Evolutionary conservation across 2,888 invertebrate species (phyloP), one percentile per base, ranked within the genome.

Genomic region (Stenodema calcarata): DNA sequence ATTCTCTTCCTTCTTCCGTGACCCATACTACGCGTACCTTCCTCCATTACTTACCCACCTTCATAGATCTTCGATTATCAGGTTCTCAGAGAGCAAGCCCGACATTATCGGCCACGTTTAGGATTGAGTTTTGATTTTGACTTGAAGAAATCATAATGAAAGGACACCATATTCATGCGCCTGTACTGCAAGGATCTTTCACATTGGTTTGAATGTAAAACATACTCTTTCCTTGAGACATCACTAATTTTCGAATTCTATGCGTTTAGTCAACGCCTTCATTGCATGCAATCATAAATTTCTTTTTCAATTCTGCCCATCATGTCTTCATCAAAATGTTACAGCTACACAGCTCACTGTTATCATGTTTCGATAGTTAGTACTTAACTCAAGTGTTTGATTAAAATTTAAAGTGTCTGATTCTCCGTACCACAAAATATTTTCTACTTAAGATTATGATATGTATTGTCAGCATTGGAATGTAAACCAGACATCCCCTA

Each of bases 121-220:
- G 27, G 62, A 62, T 11, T 23, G 62, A 23, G 62, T 62, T 18
- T 62, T 62, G 62, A 62, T 62, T 62, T 47, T 62, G 62, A 23
- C 18, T 62, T 18, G 18, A 18, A 62, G 23, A 62, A 23, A 62
- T 18, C 11, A 47, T 47, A 47, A 23, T 18, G 3, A 62, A 62
- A 62, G 23, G 18, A 62, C 62, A 62, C 62, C 62, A 62, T 62
- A 62, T 62, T 62, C 23, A 62, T 62, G 23, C 30, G n/a, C 30
- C 41, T 18, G 73, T 73, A 73, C 41, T 73, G 30, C 35, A 73
- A 73, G 73, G 73, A 73, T 73, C 73, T 73, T 73, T 73, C 73
- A 73, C 73, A 73, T 73, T 73, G 73, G 73, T 41, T 73, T 73
- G 35, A 73, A 35, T 73, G 73, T 73, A 73, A 28, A 73, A 9